phyloP scores from a whole-genome alignment of 2,113 vertebrate species.

The Protobothrops flavoviridis region DNA sequence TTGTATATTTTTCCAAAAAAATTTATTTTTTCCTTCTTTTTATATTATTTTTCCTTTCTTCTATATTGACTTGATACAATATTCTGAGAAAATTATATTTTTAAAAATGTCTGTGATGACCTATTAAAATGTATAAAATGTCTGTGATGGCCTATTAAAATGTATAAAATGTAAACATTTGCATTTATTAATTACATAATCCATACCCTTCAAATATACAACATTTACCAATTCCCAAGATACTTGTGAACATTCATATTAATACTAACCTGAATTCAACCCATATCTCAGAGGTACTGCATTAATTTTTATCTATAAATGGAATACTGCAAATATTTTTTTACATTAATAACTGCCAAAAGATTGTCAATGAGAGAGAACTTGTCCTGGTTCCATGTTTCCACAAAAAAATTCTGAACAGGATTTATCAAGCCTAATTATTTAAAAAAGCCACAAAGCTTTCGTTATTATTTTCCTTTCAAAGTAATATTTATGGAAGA shows the following conservation, averaged over 20 bases:
- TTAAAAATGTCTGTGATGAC: not conserved
- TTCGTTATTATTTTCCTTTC: not conserved
- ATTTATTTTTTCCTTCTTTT: not conserved
- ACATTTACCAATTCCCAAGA: not conserved
- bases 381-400: not conserved
- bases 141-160: not conserved
- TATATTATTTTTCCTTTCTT: not conserved
- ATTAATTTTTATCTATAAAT: not conserved
- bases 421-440: not conserved
- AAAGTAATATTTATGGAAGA: not conserved
- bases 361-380: not conserved
- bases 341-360: not conserved
- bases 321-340: not conserved
- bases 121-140: not conserved
- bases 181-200: not conserved
- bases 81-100: not conserved
- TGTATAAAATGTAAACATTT: not conserved
- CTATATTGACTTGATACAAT: not conserved
- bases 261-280: not conserved
- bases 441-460: not conserved
- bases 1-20: not conserved
- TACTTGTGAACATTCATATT: constrained; percentile 6
- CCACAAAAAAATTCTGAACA: not conserved
- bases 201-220: not conserved
- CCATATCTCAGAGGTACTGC: not conserved